These are phyloP conservation scores for Theristicus caerulescens DNA, from an alignment of 2,113 vertebrate species.

Conservation along the genomic window DNA sequence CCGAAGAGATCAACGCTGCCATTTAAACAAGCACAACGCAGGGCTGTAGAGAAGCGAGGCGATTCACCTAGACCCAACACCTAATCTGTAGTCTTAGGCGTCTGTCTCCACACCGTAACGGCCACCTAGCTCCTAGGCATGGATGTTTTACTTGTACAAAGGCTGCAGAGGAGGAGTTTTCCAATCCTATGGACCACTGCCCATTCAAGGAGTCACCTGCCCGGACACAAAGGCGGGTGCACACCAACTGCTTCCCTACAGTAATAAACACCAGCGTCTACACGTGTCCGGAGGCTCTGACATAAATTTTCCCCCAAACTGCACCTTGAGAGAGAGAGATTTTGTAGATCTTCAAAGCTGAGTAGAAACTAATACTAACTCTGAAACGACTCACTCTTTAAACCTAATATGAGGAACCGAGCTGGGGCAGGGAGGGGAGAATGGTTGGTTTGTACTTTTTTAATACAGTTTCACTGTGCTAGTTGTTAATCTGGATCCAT, in stretches of 20 bases:
- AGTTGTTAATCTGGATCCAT: not conserved
- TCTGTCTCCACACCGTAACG: not conserved
- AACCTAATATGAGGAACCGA: not conserved
- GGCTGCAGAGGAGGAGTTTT: not conserved
- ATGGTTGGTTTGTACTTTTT: not conserved
- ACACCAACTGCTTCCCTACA: not conserved
- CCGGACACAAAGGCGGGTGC: not conserved
- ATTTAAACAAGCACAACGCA: not conserved
- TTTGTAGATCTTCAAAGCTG: not conserved
- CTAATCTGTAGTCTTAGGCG: not conserved
- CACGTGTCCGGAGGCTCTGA: fast-evolving
- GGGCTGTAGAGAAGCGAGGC: not conserved
- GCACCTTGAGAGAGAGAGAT: not conserved
- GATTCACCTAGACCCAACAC: not conserved
- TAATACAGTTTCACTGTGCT: not conserved
- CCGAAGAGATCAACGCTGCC: not conserved
- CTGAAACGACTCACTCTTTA: not conserved
- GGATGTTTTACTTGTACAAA: not conserved
- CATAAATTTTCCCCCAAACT: not conserved
- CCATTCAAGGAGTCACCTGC: not conserved
- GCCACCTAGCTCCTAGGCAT: not conserved
- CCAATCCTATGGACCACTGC: not conserved
- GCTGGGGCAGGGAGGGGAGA: not conserved
- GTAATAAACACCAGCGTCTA: not conserved
- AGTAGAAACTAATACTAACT: not conserved